Percentiles rank a stretch among this genome's conserved stretches.
Evolutionary conservation across 2,113 vertebrate species (phyloP).

Genomic region (Oryzias javanicus): DNA sequence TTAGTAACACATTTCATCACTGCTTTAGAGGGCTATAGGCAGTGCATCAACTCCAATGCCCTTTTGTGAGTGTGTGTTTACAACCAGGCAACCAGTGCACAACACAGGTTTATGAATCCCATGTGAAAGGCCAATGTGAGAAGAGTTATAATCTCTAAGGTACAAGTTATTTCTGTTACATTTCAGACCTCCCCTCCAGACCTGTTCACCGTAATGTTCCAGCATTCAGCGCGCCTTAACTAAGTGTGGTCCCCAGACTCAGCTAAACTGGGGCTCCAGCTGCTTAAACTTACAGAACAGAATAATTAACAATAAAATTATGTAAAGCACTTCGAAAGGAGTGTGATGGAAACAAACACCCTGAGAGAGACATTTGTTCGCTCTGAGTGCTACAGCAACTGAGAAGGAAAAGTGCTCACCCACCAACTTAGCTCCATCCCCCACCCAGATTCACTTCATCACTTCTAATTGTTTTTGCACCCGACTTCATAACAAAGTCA

Average conservation of each 20-base stretch:
- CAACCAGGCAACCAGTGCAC: not conserved
- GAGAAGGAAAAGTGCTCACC: slow-evolving; percentile 23
- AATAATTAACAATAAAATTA: slow-evolving; percentile 49
- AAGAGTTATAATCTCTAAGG: not conserved
- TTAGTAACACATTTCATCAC: not conserved
- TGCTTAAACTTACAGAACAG: slow-evolving; percentile 34
- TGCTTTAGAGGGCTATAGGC: not conserved
- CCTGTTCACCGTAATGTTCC: not conserved
- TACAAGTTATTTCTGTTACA: not conserved
- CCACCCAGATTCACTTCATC: slow-evolving; percentile 18
- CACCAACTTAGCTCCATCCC: slow-evolving; percentile 14
- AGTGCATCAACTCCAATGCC: not conserved
- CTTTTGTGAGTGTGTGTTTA: not conserved
- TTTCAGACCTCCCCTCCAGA: not conserved
- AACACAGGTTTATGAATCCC: not conserved
- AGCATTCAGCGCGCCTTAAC: slow-evolving; percentile 11
- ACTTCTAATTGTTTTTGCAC: slow-evolving; percentile 33
- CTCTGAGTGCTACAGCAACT: slow-evolving; percentile 10
- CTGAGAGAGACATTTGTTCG: slow-evolving; percentile 37
- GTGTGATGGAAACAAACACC: slow-evolving; percentile 38
- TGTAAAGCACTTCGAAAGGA: slow-evolving; percentile 32
- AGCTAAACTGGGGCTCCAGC: slow-evolving; percentile 13
- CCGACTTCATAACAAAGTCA: slow-evolving; percentile 31
- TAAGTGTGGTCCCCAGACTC: slow-evolving; percentile 11
- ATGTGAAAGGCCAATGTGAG: not conserved